Evolutionary conservation across 92 coral and sea anemone species (phyloP).

Genomic region (Heteractis magnifica): DNA sequence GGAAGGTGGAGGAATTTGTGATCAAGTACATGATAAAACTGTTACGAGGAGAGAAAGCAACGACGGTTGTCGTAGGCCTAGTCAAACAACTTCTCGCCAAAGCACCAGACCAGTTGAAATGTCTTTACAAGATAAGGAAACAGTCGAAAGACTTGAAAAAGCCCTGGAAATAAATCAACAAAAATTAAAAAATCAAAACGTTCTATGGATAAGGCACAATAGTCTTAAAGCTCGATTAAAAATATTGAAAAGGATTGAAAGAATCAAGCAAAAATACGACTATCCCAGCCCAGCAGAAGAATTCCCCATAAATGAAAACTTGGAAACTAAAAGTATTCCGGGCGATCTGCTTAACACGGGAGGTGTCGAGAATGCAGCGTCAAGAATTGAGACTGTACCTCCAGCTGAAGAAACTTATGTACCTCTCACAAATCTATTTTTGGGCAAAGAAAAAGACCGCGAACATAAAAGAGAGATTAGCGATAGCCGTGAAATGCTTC

Average conservation of each 20-base stretch:
- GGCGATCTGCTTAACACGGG: neutral
- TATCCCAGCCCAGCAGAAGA: neutral
- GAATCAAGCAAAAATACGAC: neutral
- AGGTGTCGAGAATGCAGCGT: neutral
- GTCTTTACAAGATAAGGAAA: neutral
- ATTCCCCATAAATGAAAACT: neutral
- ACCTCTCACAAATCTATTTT: neutral
- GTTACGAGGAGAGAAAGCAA: neutral
- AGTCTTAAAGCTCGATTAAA: neutral
- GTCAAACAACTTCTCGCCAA: neutral
- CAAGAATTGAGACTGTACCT: neutral
- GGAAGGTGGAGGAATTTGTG: neutral
- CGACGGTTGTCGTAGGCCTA: neutral
- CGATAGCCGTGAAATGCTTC: neutral
- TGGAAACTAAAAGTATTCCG: neutral
- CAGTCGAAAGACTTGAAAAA: neutral
- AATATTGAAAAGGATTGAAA: neutral
- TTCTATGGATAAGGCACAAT: neutral
- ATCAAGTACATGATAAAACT: neutral
- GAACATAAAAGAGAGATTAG: neutral
- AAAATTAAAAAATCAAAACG: neutral
- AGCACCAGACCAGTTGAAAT: neutral
- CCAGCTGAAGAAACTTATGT: neutral
- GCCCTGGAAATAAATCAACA: slow-evolving; percentile 13
- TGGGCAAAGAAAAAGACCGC: neutral